Percentiles rank a stretch among this genome's conserved stretches.
Evolutionary conservation across 2,888 invertebrate species (phyloP).

Genomic region (Amiota minor): DNA sequence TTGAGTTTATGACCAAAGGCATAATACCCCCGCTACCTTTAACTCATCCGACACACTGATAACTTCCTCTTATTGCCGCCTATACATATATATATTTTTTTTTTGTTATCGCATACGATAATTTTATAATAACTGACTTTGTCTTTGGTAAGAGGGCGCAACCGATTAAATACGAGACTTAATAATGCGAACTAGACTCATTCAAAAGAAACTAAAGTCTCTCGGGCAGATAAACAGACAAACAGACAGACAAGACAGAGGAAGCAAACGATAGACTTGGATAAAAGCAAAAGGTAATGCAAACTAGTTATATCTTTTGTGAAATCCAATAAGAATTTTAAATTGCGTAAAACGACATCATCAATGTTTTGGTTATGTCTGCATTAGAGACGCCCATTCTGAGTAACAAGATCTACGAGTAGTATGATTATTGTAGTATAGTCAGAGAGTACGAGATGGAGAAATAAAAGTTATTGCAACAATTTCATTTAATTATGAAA

Average conservation of each 20-base stretch:
- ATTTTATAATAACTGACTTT: conserved; percentile 63
- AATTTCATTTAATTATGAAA: conserved; percentile 13
- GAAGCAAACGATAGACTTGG: conserved; percentile 11
- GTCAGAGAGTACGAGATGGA: no score
- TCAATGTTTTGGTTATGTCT: conserved; percentile 63
- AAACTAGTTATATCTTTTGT: background rate
- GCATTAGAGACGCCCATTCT: conserved; percentile 56
- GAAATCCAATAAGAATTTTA: conserved; percentile 24
- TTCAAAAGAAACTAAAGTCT: background rate
- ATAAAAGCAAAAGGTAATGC: background rate
- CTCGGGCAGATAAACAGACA: background rate
- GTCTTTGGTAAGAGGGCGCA: conserved; percentile 40
- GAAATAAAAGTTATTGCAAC: conserved; percentile 4
- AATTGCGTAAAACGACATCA: conserved; percentile 34
- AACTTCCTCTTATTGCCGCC: background rate
- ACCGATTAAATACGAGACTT: conserved; percentile 31
- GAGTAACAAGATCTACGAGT: no score
- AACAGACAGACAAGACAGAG: background rate
- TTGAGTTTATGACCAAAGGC: conserved; percentile 64
- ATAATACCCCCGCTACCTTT: conserved; percentile 50
- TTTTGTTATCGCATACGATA: conserved; percentile 48
- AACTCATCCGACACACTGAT: background rate
- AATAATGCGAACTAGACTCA: conserved; percentile 31
- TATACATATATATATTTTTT: no score
- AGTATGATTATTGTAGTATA: no score